These are phyloP conservation scores for Onychostoma macrolepis DNA, from an alignment of 2,113 vertebrate genomes.

Conservation along the genomic window DNA sequence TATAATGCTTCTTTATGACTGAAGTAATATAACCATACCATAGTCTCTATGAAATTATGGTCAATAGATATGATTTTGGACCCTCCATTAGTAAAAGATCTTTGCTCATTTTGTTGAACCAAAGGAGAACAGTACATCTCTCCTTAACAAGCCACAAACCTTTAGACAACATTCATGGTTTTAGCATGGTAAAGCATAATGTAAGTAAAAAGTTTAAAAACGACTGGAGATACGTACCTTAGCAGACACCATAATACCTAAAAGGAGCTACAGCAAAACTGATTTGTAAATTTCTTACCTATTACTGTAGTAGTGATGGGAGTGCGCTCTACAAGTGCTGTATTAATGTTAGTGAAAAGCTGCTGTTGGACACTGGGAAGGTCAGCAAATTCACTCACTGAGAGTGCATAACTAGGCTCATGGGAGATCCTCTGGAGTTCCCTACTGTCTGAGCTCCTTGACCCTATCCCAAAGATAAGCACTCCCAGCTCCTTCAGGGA, in stretches of 20 bases:
- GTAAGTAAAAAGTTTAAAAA: neutral
- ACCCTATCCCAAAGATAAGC: no score
- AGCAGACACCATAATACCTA: neutral
- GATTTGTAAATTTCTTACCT: constrained; percentile 14
- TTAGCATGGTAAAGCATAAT: neutral
- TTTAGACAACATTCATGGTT: neutral
- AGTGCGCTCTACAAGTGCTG: neutral
- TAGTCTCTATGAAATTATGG: no score
- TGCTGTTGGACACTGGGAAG: constrained; percentile 53
- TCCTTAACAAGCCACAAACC: neutral
- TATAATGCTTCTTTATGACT: neutral
- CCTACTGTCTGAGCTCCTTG: constrained; percentile 77
- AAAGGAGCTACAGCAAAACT: neutral
- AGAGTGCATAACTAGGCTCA: constrained; percentile 27
- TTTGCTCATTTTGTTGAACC: neutral
- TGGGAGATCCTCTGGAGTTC: constrained; percentile 61
- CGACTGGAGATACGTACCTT: neutral
- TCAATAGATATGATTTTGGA: neutral
- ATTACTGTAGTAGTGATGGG: neutral
- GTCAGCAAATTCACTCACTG: constrained; percentile 41
- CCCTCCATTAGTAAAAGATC: neutral
- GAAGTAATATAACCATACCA: neutral
- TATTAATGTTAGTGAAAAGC: constrained; percentile 41
- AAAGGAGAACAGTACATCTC: neutral
- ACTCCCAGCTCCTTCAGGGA: no score